Base-by-base conservation (phyloP, 2,888 invertebrate genomes). In the Sarcophaga carnaria region DNA sequence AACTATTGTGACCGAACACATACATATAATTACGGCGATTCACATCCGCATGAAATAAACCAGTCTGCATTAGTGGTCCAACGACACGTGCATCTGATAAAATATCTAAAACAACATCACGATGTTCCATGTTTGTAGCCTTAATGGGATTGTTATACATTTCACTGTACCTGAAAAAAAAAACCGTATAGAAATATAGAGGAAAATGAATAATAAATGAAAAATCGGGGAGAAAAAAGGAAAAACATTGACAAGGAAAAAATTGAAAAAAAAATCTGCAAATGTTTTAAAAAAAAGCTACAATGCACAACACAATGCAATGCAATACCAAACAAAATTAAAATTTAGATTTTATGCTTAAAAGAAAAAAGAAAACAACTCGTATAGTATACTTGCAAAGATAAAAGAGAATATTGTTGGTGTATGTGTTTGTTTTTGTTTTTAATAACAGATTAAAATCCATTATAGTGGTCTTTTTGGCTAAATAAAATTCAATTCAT, bases 71-170 rank as follows among this genome's bases (percentile, higher is more conserved):
- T 89, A 97, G 94, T 0, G 98, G 98, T 1, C 98, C 97, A 27
- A 97, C 95, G 25, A 97, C 96, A 83, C 97, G 95, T 10, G 97
- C 97, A 93, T 99, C 98, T 78, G 98, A 97, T 86, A 99, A 95
- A 84, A 98, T 96, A 92, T 97, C 97, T 88, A 99, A 94, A 6
- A 98, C 96, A 76, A 96, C 95, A 92, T 98, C 97, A 49, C 97
- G 95, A 91, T 96, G 95, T 60, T 95, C 94, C 91, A 95, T 90
- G 89, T 90, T 93, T 75, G 93, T 92, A 87, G 93, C 93, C 88
- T 95, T 94, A 90, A 95, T 94, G 88, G 95, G 94, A 91, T 96
- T 94, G 89, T 94, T 91, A 89, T 95, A 94, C 90, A 95, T 94
- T 90, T 95, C 94, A 20, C 94, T 93, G 89, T 95, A 95, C 91